phyloP scores from a whole-genome alignment of 2,797 vertebrate species.

The Somateria mollissima region DNA sequence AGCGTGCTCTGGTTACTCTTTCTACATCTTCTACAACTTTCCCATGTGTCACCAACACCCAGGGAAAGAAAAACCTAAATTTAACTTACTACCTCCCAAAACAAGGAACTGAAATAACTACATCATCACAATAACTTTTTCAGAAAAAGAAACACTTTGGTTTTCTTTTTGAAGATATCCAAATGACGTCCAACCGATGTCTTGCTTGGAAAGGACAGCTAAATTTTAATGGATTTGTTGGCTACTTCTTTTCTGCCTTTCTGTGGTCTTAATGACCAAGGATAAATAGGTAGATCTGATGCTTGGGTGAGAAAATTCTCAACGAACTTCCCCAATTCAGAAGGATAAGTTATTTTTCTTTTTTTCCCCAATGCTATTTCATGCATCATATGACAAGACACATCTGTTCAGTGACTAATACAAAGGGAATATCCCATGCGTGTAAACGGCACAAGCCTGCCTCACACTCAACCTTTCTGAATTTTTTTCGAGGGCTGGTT shows the following conservation, averaged over 20 bases:
- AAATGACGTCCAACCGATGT: background rate
- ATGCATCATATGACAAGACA: constrained; percentile 43
- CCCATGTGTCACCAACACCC: background rate
- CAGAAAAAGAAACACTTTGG: background rate
- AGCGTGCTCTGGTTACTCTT: background rate
- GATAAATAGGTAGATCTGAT: background rate
- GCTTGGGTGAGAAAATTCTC: background rate
- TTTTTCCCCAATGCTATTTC: background rate
- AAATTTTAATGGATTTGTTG: fast-evolving
- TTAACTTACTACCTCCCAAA: background rate
- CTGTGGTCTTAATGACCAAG: background rate
- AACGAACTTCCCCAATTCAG: background rate
- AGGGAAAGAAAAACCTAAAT: background rate
- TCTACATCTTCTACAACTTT: background rate
- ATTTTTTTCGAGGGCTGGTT: background rate
- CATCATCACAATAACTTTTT: background rate
- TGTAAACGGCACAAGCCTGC: constrained; percentile 16
- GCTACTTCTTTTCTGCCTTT: background rate
- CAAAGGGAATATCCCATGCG: constrained; percentile 47
- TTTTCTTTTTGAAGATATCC: background rate
- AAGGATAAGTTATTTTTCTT: constrained; percentile 14
- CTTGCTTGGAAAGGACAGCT: background rate
- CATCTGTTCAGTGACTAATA: constrained; percentile 64
- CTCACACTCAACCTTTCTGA: constrained; percentile 15
- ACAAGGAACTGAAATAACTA: background rate